Conservation (phyloP, 2,797 vertebrate genomes). For the Tapera naevia region DNA sequence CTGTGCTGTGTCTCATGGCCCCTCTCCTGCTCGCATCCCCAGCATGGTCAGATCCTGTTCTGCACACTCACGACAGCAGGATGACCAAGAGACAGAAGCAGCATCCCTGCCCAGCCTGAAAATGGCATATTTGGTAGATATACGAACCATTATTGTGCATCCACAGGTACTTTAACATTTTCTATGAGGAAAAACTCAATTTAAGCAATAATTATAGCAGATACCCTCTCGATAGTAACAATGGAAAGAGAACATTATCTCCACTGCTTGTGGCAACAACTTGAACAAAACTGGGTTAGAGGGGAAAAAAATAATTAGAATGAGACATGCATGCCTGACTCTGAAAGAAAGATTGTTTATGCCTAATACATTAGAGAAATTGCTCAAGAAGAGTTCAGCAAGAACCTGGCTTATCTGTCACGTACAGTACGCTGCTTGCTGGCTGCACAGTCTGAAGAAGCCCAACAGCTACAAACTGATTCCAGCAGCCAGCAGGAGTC, state of each 20-base stretch:
- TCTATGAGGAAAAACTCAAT: neutral
- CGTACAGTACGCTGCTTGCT: neutral
- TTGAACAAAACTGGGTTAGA: slow-evolving; percentile 25
- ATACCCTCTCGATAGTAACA: neutral
- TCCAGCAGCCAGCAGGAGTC: neutral
- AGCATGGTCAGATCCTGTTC: neutral
- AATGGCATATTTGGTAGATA: neutral
- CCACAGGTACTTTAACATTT: neutral
- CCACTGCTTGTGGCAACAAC: neutral
- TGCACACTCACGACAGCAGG: fast-evolving
- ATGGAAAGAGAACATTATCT: neutral
- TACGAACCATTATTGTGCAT: neutral
- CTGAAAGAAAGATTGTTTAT: neutral
- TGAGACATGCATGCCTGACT: neutral
- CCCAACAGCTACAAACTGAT: neutral
- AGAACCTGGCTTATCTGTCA: neutral
- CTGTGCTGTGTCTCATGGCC: neutral
- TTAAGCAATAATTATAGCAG: neutral
- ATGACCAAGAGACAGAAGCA: neutral
- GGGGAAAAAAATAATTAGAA: slow-evolving; percentile 1
- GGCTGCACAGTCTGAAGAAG: neutral
- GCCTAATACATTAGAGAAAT: neutral
- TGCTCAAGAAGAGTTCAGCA: neutral
- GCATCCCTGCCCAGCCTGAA: neutral
- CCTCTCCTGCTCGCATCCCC: neutral